Conservation (phyloP, 64 coral and sea anemone genomes). For the Dendrophyllia cribrosa region DNA sequence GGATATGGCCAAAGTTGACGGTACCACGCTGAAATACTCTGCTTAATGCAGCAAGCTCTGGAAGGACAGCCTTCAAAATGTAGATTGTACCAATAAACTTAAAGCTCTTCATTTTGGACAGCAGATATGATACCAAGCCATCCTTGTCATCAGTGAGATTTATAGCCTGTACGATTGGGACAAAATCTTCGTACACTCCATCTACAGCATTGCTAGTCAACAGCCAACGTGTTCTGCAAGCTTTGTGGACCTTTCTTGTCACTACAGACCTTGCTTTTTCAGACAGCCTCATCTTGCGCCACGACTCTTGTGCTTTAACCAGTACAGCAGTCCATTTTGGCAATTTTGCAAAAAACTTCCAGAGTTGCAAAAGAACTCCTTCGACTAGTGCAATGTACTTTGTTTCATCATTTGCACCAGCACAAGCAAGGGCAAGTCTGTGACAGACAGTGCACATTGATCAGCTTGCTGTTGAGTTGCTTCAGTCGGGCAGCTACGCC, state of each 20-base stretch:
- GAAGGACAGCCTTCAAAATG: constrained; percentile 66
- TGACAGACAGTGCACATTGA: constrained; percentile 79
- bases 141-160: constrained; percentile 34
- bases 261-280: constrained; percentile 52
- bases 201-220: constrained; percentile 71
- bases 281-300: constrained; percentile 31
- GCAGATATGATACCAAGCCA: not conserved
- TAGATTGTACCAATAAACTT: constrained; percentile 72
- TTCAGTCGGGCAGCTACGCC: constrained; percentile 64
- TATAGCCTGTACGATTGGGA: constrained; percentile 59
- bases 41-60: constrained; percentile 48
- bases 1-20: no score
- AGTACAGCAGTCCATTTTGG: constrained; percentile 36
- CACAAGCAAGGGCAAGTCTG: constrained; percentile 77
- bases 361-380: constrained; percentile 62
- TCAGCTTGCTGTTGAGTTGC: constrained; percentile 33
- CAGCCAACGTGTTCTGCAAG: constrained; percentile 82
- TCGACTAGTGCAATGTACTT: constrained; percentile 61
- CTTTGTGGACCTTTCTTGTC: constrained; percentile 48
- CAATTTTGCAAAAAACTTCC: constrained; percentile 69
- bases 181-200: constrained; percentile 77
- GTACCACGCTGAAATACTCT: constrained; percentile 62
- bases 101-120: constrained; percentile 48
- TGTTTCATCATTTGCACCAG: constrained; percentile 57
- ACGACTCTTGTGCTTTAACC: constrained; percentile 47